Evolutionary conservation across 2,113 vertebrate species (phyloP).

Genomic region (Rattus norvegicus): DNA sequence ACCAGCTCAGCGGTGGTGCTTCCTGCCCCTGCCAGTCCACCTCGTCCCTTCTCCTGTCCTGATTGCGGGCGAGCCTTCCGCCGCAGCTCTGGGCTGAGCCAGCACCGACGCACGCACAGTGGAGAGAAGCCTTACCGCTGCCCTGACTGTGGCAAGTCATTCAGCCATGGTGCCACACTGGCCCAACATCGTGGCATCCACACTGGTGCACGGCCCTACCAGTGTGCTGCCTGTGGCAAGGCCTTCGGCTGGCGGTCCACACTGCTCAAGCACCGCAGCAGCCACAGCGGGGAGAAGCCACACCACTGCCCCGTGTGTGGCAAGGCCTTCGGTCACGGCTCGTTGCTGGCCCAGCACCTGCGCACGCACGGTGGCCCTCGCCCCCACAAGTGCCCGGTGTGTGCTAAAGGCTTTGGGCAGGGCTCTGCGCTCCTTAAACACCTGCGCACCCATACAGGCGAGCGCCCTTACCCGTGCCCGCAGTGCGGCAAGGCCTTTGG

Average conservation of each 20-base stretch:
- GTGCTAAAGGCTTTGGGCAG: slow-evolving; percentile 79
- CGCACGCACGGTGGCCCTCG: slow-evolving; percentile 79
- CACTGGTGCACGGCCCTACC: slow-evolving; percentile 77
- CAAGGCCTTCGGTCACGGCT: slow-evolving; percentile 78
- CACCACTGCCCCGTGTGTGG: slow-evolving; percentile 78
- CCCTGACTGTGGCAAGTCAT: slow-evolving; percentile 83
- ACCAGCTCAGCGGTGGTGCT: slow-evolving; percentile 52
- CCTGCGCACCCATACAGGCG: slow-evolving; percentile 79
- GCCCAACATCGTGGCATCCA: slow-evolving; percentile 90
- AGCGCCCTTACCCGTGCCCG: slow-evolving; percentile 78
- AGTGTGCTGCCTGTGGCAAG: slow-evolving; percentile 78
- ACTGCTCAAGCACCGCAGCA: slow-evolving; percentile 79
- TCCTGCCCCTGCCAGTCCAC: slow-evolving; percentile 82
- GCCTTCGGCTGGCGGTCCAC: slow-evolving; percentile 81
- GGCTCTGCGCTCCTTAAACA: slow-evolving; percentile 76
- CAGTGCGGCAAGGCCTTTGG: slow-evolving; percentile 81
- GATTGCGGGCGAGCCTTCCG: slow-evolving; percentile 91
- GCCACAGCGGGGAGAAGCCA: slow-evolving; percentile 81
- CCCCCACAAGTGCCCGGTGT: slow-evolving; percentile 78
- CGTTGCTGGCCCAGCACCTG: slow-evolving; percentile 76
- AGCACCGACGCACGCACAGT: slow-evolving; percentile 91
- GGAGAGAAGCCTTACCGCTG: slow-evolving; percentile 90
- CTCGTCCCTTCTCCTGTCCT: slow-evolving; percentile 89
- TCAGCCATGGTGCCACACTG: slow-evolving; percentile 89
- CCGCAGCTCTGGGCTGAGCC: slow-evolving; percentile 88